Base-by-base conservation (phyloP, 2,888 invertebrate species). In the Nasonia oneida region DNA sequence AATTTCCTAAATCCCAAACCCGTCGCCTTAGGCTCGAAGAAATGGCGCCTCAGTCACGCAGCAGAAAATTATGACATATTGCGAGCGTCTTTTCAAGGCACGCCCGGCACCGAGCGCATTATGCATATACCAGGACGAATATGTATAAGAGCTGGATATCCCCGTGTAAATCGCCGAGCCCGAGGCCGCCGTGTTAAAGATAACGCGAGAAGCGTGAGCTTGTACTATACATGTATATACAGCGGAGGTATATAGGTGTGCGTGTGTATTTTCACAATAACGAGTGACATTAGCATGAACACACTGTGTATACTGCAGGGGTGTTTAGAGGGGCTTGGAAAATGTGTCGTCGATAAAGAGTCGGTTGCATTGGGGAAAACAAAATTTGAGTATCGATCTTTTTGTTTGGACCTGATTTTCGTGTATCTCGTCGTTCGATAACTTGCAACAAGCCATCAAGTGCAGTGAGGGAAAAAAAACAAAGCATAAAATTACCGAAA, bases 41-140 rank as follows among this genome's bases (percentile, higher is more conserved):
- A 83, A 73, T 71, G 73, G 50, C 81, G 88, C 88, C 89, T 89
- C 89, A 89, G 91, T 92, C 92, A 92, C 91, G 92, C 91, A 89
- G 91, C 47, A 57, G 91, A 89, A 90, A 92, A 92, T 92, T 92
- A 92, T 92, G 92, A 92, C 90, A 91, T 91, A 92, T 92, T 90
- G 90, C 83, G 85, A 75, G 37, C 89, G 92, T 90, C 91, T 89
- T 92, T 92, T 92, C 91, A 89, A 89, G 91, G 89, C 88, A 80
- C 83, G 29, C 14, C 83, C 29, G 77, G 47, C 67, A 75, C 74
- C 75, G 50, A 8, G 29, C 37, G 57, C 37, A 50, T 73, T 42
- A 74, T 74, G 74, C 74, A 74, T 42, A 42, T 42, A 39, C n/a
- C 67, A 33, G 33, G 67, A 67, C 67, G 67, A 67, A 67, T 67